Conservation (phyloP, 2,888 invertebrate genomes). For the Clepsis dumicolana region DNA sequence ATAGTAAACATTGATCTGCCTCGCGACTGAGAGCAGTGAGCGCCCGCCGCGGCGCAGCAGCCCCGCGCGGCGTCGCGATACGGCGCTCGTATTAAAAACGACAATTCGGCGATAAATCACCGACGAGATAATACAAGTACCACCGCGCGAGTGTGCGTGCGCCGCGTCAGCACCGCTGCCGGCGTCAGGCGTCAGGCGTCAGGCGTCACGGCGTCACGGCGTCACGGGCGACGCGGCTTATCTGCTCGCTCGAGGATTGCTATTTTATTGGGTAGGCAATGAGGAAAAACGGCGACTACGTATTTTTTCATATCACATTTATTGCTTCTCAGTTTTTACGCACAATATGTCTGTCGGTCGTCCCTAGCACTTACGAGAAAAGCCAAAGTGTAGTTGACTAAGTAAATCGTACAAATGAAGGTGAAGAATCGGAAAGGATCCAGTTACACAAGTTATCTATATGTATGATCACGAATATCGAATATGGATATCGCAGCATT, state of each 20-base stretch:
- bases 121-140: neutral
- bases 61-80: neutral
- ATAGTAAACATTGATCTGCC: neutral
- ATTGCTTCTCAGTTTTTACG: neutral
- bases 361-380: neutral
- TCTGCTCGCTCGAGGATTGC: too few relatives aligned
- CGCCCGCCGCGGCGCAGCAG: neutral
- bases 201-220: too few relatives aligned
- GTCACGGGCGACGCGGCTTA: too few relatives aligned
- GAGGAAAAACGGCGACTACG: neutral
- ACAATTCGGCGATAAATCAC: conserved; percentile 13
- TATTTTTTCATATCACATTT: neutral
- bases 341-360: neutral
- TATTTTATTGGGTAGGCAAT: neutral
- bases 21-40: neutral
- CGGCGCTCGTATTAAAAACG: conserved; percentile 3
- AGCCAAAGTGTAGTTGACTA: neutral
- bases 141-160: neutral
- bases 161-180: conserved; percentile 3
- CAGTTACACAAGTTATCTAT: too few relatives aligned
- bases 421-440: too few relatives aligned
- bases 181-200: too few relatives aligned
- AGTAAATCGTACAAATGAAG: too few relatives aligned
- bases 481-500: too few relatives aligned
- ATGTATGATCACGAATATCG: too few relatives aligned